These are phyloP conservation scores for Hypena proboscidalis DNA, from an alignment of 2,888 invertebrate species.

Conservation along the genomic window DNA sequence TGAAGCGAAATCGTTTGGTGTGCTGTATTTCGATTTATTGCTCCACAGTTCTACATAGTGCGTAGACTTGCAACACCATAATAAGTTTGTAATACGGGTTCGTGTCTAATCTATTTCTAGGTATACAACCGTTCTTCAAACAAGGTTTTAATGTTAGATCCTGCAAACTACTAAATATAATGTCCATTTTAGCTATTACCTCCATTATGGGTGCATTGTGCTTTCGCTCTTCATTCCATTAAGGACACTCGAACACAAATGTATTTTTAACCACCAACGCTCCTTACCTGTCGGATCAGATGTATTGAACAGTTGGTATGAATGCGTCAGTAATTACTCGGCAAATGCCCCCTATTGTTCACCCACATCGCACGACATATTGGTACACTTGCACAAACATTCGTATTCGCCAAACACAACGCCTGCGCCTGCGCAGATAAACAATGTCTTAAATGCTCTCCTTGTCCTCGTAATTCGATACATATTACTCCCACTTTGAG, in stretches of 20 bases:
- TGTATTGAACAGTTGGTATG: slow-evolving; percentile 51
- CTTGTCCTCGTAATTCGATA: slow-evolving; percentile 59
- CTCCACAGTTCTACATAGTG: slow-evolving; percentile 25
- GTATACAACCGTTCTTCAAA: slow-evolving; percentile 22
- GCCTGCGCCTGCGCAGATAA: slow-evolving; percentile 54
- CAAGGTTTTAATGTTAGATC: slow-evolving; percentile 11
- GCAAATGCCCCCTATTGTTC: slow-evolving; percentile 57
- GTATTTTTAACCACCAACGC: not conserved
- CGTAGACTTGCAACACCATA: slow-evolving; percentile 46
- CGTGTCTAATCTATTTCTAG: slow-evolving; percentile 57
- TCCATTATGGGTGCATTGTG: too few species aligned
- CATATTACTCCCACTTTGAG: slow-evolving; percentile 48
- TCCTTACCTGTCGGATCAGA: slow-evolving; percentile 3
- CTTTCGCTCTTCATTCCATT: too few species aligned
- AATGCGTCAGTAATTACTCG: slow-evolving; percentile 46
- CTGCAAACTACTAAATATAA: too few species aligned
- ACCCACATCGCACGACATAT: slow-evolving; percentile 51
- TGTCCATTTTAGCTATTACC: too few species aligned
- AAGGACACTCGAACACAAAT: not conserved
- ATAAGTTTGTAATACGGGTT: slow-evolving; percentile 42
- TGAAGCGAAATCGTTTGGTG: slow-evolving; percentile 26
- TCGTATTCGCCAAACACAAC: slow-evolving; percentile 58
- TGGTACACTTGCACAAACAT: slow-evolving; percentile 45
- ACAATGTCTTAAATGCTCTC: slow-evolving; percentile 53
- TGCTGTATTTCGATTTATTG: slow-evolving; percentile 32